Base-by-base conservation (phyloP, 1,140 invertebrate species). In the Trigoniulus corallinus region DNA sequence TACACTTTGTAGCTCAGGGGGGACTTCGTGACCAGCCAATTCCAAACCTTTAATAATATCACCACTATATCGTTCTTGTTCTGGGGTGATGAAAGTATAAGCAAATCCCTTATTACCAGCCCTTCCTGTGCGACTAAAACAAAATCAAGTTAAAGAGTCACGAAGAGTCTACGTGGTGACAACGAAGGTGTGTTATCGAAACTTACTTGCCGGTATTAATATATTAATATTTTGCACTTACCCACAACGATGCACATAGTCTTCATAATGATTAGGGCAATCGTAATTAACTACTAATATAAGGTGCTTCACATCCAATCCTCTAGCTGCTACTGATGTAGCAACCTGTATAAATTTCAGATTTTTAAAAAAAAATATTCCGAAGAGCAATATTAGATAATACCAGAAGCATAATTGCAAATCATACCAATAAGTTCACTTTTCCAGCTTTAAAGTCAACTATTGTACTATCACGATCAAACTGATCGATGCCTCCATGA, bases 231-330 rank as follows among this genome's bases (percentile, higher is more conserved):
- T 1, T 23, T 15, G 48, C 26, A 63, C 64, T 57, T 60, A 74
- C 40, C 95, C 95, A 69, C 92, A 97, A 60, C 96, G 73, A 67
- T 99, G 96, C 10, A 99, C 95, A 68, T 99, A 99, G 70, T 99
- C 96, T 71, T 99, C 96, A 64, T 98, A 98, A 69, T 99, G 96
- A 72, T 99, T 99, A 0, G 96, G 96, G 64, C 93, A 97, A 70
- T 99, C 95, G 67, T 97, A 99, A 68, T 99, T 99, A 0, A 99
- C 81, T 1, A 99, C 96, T 1, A 99, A 69, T 56, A 97, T 94
- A 2, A 98, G 74, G 59, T 98, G 89, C 64, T 98, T 98, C 0
- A 99, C 95, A 70, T 99, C 96, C 4, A 99, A 71, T 0, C 96
- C 96, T 55, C 96, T 71, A 0, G 94, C 94, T 10, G 93, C 93